Evolutionary conservation across 2,113 vertebrate genomes (phyloP).

Genomic region (Carassius carassius): DNA sequence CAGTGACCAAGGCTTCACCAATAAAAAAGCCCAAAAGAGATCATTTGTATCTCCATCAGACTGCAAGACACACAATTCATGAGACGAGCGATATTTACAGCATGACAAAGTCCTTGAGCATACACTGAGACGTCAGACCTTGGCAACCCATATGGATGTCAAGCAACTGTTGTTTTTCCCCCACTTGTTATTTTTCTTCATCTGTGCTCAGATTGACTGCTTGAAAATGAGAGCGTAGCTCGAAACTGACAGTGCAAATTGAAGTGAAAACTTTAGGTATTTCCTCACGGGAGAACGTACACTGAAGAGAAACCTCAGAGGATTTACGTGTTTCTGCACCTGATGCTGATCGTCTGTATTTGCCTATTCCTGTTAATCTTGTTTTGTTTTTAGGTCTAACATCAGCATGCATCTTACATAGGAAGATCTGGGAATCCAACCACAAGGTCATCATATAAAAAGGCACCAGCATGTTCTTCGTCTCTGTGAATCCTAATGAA

Average conservation of each 20-base stretch:
- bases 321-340: background rate
- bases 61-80: background rate
- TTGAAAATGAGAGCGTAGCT: slow-evolving; percentile 9
- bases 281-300: background rate
- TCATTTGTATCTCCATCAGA: slow-evolving; percentile 23
- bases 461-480: background rate
- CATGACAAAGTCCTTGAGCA: slow-evolving; percentile 33
- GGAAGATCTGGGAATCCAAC: slow-evolving; percentile 9
- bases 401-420: slow-evolving; percentile 7
- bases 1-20: slow-evolving; percentile 3
- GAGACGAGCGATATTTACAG: slow-evolving; percentile 19
- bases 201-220: slow-evolving; percentile 40
- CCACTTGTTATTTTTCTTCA: slow-evolving; percentile 15
- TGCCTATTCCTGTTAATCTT: background rate
- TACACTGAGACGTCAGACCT: slow-evolving; percentile 36
- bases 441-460: slow-evolving; percentile 3
- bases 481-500: slow-evolving; percentile 22
- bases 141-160: slow-evolving; percentile 44
- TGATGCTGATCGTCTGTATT: background rate
- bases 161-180: slow-evolving; percentile 9
- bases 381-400: background rate
- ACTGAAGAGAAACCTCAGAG: background rate
- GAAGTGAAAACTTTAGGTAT: background rate
- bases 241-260: slow-evolving; percentile 5
- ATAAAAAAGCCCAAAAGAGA: slow-evolving; percentile 13